These are phyloP conservation scores for Eremophila alpestris DNA, from an alignment of 2,797 vertebrate genomes.

Conservation along the genomic window DNA sequence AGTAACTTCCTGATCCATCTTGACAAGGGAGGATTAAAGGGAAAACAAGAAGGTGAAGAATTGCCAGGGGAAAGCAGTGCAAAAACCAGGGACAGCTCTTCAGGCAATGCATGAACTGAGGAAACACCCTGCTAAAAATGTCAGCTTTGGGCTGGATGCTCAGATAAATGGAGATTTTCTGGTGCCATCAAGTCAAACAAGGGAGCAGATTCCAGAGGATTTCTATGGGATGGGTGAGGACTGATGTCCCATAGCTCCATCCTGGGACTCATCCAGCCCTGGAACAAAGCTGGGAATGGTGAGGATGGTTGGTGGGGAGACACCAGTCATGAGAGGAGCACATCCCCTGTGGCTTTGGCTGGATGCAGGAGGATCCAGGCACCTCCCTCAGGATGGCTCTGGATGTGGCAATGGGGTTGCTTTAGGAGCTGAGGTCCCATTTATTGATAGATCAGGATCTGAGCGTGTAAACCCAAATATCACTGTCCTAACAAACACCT, in stretches of 20 bases:
- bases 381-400: background rate
- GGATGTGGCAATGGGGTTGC: fast-evolving
- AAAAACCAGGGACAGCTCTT: background rate
- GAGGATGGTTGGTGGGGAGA: background rate
- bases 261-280: background rate
- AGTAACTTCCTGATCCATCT: background rate
- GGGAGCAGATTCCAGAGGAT: background rate
- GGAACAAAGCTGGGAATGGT: background rate
- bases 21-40: background rate
- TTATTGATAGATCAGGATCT: background rate
- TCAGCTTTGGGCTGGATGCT: background rate
- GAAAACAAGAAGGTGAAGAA: background rate
- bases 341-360: background rate
- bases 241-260: background rate
- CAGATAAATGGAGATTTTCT: background rate
- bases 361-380: background rate
- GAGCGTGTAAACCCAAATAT: background rate
- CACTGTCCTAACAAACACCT: fast-evolving
- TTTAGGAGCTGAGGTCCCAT: background rate
- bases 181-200: background rate
- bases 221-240: fast-evolving
- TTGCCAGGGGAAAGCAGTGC: background rate
- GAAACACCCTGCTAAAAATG: background rate
- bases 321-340: background rate
- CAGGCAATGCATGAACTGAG: background rate